A percentile compares a stretch with the other conserved stretches of the same genome.
phyloP scores from a whole-genome alignment of 2,113 vertebrate species.

The Melozone crissalis region DNA sequence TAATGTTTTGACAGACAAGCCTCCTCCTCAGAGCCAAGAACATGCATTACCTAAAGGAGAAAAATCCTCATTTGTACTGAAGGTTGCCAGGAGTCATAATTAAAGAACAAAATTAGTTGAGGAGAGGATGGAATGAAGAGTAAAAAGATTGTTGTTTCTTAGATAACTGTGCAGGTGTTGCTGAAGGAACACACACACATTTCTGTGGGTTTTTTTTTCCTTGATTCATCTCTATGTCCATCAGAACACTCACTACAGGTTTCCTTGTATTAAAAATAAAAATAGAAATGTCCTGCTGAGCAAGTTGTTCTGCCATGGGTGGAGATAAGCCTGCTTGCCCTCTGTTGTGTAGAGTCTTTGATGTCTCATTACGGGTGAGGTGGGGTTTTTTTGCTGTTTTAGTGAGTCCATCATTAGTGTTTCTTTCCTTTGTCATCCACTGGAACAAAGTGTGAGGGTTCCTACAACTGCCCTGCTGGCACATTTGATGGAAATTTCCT shows the following conservation, averaged over 20 bases:
- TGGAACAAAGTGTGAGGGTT: background rate
- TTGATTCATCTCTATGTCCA: background rate
- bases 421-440: background rate
- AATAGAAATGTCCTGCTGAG: background rate
- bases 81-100: slow-evolving; percentile 62
- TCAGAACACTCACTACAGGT: background rate
- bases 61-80: slow-evolving; percentile 56
- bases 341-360: background rate
- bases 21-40: slow-evolving; percentile 61
- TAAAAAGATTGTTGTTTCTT: background rate
- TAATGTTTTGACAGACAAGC: slow-evolving; percentile 62
- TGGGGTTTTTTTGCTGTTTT: background rate
- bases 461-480: background rate
- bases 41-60: slow-evolving; percentile 50
- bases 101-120: slow-evolving; percentile 53
- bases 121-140: slow-evolving; percentile 23
- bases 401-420: background rate
- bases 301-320: background rate
- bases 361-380: background rate
- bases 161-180: background rate
- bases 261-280: background rate
- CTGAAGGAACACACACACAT: background rate
- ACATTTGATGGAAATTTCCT: background rate
- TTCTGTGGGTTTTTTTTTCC: background rate
- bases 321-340: background rate